Evolutionary conservation across 2,797 vertebrate species (phyloP), one percentile per base, ranked within the genome.

Genomic region (Microctenopoma lineatum): DNA sequence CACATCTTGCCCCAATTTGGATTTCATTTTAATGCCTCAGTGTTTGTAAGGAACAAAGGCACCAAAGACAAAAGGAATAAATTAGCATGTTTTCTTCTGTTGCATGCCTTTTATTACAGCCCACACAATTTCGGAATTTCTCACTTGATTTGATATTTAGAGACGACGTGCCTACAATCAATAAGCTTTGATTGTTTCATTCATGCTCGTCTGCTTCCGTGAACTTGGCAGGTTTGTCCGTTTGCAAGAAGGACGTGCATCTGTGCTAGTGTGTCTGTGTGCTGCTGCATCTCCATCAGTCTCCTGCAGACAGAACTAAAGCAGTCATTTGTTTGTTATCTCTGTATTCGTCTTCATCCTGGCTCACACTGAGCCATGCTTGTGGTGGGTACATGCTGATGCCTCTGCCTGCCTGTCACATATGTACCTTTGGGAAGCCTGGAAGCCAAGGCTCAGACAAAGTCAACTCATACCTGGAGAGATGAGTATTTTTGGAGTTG

Each of bases 301-400:
- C 77, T 75, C 73, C 73, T 68, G 58, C 69, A 85, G 80, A 73
- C 54, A 32, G 60, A 85, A 80, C 68, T 77, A 73, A 87, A 81
- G 59, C 62, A 66, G 42, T 59, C 52, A 52, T 51, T 21, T 3
- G 41, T 80, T 82, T 73, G 64, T 77, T 76, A 57, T 61, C 63
- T 48, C 66, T 3, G 8, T 38, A 63, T 76, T 47, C 47, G 66
- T 39, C 69, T 80, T 67, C 62, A 71, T 75, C 56, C 27, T 56
- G 56, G 66, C 64, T 77, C 67, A 60, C 45, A 68, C 67, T 51
- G 57, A 54, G 73, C 77, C 80, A 85, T 26, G 76, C 77, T 55
- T 68, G 79, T 52, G 70, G 65, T 59, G 59, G 69, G 60, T 71
- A 54, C 70, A 76, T 38, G 59, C 8, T 36, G 16, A 76, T 57